These are phyloP conservation scores for Brachypodius melanocephalos DNA, from an alignment of 2,113 vertebrate genomes.

Conservation along the genomic window DNA sequence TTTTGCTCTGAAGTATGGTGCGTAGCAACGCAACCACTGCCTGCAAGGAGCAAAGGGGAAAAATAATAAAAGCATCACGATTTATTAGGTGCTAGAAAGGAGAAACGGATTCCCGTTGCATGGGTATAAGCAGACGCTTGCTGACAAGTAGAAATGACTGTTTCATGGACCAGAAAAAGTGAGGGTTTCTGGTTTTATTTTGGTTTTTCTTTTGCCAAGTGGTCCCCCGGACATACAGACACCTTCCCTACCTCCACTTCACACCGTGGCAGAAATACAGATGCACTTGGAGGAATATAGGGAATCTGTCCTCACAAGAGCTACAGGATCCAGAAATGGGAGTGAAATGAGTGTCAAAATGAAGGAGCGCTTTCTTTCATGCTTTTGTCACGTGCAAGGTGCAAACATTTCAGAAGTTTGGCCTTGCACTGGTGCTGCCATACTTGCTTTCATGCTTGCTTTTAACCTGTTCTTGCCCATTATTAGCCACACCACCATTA, in stretches of 20 bases:
- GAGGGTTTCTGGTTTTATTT: neutral
- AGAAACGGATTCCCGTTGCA: neutral
- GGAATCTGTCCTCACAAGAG: neutral
- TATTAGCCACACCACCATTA: neutral
- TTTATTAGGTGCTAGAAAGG: conserved; percentile 52
- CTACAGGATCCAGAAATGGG: neutral
- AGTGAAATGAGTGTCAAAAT: neutral
- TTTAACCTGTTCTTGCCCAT: neutral
- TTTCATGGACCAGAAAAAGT: neutral
- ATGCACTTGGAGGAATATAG: neutral
- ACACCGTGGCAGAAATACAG: neutral
- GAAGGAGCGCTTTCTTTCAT: neutral
- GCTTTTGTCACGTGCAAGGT: neutral
- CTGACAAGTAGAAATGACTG: conserved; percentile 8
- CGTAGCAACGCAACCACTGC: neutral
- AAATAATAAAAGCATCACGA: conserved; percentile 31
- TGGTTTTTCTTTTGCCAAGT: neutral
- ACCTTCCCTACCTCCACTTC: neutral
- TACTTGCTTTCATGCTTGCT: neutral
- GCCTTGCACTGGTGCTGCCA: neutral
- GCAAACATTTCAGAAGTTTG: neutral
- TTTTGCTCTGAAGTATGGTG: conserved; percentile 16
- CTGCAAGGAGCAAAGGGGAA: neutral
- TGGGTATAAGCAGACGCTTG: neutral
- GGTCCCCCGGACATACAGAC: rapidly evolving